Evolutionary conservation across 2,888 invertebrate species (phyloP), one percentile per base, ranked within the genome.

Genomic region (Girardia tigrina): DNA sequence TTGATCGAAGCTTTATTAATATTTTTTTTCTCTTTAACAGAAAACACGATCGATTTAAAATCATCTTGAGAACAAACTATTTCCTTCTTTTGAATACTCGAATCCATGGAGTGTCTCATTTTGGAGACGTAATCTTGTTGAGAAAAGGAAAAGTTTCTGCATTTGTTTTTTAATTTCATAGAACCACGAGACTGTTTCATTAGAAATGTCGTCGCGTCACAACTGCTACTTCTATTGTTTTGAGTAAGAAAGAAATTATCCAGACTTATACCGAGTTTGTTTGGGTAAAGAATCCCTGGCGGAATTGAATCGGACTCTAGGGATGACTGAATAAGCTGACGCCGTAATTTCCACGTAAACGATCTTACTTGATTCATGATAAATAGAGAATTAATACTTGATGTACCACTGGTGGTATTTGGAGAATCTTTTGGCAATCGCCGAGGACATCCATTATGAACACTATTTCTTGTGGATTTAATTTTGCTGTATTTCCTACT

Each of bases 1-100:
- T 56, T 56, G 2, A 56, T 20, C 4, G 56, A 56, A 12, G 56
- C 56, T 56, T 56, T 56, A 4, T 4, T 12, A 8, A 12, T 56
- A n/a, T 56, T 56, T 16, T 23, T 56, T 56, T 56, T 56, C 23
- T 56, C 56, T 56, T 56, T 56, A 20, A 56, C 56, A 4, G 56
- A 56, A 56, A 20, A n/a, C n/a, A 56, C n/a, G 56, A 56, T 56
- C n/a, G 56, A 56, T n/a, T 56, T 56, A 16, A 56, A 56, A 56
- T 56, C 56, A 56, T 56, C 56, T 20, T 56, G 56, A 6, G 56
- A 56, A 56, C 56, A 56, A 16, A 56, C 56, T 20, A 56, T 56
- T 6, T 56, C 56, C n/a, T 56, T 56, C 23, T 56, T 56, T 56
- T n/a, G 56, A 20, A 56, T 4, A 56, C 56, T 56, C 4, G 56